A percentile compares a stretch with the other conserved stretches of the same genome.
Evolutionary conservation across 2,888 invertebrate genomes (phyloP).

Genomic region (Xylophagus ater): DNA sequence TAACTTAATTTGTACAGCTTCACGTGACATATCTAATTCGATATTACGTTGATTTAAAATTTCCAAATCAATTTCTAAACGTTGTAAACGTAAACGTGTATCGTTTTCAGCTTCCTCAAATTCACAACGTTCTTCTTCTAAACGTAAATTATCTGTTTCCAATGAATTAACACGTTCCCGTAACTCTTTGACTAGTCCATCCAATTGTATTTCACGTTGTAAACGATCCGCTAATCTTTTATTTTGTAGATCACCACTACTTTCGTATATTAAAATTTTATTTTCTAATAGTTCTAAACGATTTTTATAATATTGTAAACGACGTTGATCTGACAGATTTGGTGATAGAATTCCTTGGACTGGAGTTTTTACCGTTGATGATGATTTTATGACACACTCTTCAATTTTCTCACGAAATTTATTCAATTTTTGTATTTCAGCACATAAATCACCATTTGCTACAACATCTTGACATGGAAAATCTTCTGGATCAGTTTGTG

Average conservation of each 20-base stretch:
- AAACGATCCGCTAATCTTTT: slow-evolving; percentile 50
- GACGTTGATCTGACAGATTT: slow-evolving; percentile 42
- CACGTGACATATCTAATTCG: slow-evolving; percentile 47
- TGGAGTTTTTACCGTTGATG: slow-evolving; percentile 8
- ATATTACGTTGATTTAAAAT: slow-evolving; percentile 40
- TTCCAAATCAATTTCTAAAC: slow-evolving; percentile 52
- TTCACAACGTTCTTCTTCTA: slow-evolving; percentile 63
- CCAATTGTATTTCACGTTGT: slow-evolving; percentile 49
- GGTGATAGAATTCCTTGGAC: slow-evolving; percentile 16
- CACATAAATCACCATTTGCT: slow-evolving; percentile 45
- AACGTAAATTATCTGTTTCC: slow-evolving; percentile 49
- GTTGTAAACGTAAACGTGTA: slow-evolving; percentile 42
- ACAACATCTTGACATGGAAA: slow-evolving; percentile 11
- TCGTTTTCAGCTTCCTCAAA: slow-evolving; percentile 67
- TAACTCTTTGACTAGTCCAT: slow-evolving; percentile 40
- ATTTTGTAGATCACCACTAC: slow-evolving; percentile 50
- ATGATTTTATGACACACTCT: slow-evolving; percentile 40
- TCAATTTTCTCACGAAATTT: slow-evolving; percentile 52
- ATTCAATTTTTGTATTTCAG: slow-evolving; percentile 52
- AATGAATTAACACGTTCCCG: slow-evolving; percentile 45
- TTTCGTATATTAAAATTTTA: slow-evolving; percentile 54
- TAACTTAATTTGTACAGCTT: slow-evolving; percentile 48
- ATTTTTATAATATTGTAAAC: slow-evolving; percentile 54
- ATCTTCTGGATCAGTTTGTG: slow-evolving; percentile 49
- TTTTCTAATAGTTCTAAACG: slow-evolving; percentile 52